These are phyloP conservation scores for Tupaia tana DNA, from an alignment of 2,113 vertebrate species.

Conservation along the genomic window DNA sequence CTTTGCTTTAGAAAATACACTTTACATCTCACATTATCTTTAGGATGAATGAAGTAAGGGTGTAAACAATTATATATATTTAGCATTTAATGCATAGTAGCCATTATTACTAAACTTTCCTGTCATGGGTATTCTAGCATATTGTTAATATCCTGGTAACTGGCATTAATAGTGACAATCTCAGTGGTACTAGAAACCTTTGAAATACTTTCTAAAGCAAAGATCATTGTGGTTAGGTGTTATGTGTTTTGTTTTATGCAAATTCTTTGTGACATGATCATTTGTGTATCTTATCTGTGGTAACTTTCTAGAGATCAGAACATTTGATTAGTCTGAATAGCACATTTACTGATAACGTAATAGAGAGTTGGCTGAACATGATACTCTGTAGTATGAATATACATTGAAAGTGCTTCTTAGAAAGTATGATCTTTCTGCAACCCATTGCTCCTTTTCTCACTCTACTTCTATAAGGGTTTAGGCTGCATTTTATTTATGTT, in stretches of 20 bases:
- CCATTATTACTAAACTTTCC: not conserved
- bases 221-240: not conserved
- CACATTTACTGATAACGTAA: not conserved
- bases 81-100: not conserved
- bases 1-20: not conserved
- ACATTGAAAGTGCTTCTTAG: not conserved
- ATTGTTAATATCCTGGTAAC: not conserved
- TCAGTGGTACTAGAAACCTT: not conserved
- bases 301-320: constrained; percentile 47
- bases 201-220: constrained; percentile 53
- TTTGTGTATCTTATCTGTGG: not conserved
- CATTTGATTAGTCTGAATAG: not conserved
- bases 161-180: not conserved
- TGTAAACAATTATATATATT: not conserved
- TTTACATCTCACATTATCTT: not conserved
- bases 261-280: not conserved
- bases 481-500: not conserved
- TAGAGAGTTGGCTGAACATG: not conserved
- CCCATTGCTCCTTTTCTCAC: not conserved
- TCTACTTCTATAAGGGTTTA: not conserved
- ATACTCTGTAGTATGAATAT: not conserved
- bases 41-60: not conserved
- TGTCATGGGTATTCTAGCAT: not conserved
- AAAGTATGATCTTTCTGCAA: not conserved
- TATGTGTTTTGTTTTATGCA: not conserved